Percentiles rank a stretch among this genome's conserved stretches.
phyloP scores from a whole-genome alignment of 2,113 vertebrate genomes.

The Eulemur rufifrons region DNA sequence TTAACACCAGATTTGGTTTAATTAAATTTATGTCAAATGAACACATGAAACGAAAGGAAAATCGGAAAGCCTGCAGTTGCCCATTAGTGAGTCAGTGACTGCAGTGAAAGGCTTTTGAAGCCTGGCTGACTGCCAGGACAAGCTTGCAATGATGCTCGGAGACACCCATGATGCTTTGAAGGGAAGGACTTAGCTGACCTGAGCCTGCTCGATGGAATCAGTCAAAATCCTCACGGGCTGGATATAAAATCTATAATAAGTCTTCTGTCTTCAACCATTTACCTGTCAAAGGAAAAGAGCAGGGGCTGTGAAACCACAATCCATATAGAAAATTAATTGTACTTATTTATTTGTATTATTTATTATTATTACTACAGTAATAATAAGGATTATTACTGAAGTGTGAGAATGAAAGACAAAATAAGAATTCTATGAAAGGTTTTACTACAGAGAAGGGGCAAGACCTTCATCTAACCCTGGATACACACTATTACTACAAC shows the following conservation, averaged over 20 bases:
- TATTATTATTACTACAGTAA: too few species aligned
- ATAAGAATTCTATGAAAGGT: conserved; percentile 85
- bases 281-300: conserved; percentile 82
- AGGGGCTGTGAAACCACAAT: conserved; percentile 58
- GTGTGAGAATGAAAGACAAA: conserved; percentile 85
- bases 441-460: conserved; percentile 86
- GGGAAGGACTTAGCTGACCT: conserved; percentile 88
- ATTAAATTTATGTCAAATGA: conserved; percentile 93
- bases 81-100: conserved; percentile 91
- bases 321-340: conserved; percentile 77
- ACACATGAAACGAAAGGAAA: conserved; percentile 89
- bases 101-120: conserved; percentile 90
- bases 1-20: conserved; percentile 91
- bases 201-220: conserved; percentile 85
- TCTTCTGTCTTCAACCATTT: conserved; percentile 83
- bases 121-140: conserved; percentile 89
- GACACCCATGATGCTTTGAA: conserved; percentile 89
- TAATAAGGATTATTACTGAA: conserved; percentile 71
- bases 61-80: conserved; percentile 90
- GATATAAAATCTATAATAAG: conserved; percentile 85
- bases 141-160: conserved; percentile 88
- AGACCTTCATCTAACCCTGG: conserved; percentile 88
- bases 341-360: not conserved
- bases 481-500: conserved; percentile 82
- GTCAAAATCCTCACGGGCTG: conserved; percentile 85